Evolutionary conservation across 2,113 vertebrate species (phyloP), one percentile per base, ranked within the genome.

Genomic region (Brienomyrus brachyistius): DNA sequence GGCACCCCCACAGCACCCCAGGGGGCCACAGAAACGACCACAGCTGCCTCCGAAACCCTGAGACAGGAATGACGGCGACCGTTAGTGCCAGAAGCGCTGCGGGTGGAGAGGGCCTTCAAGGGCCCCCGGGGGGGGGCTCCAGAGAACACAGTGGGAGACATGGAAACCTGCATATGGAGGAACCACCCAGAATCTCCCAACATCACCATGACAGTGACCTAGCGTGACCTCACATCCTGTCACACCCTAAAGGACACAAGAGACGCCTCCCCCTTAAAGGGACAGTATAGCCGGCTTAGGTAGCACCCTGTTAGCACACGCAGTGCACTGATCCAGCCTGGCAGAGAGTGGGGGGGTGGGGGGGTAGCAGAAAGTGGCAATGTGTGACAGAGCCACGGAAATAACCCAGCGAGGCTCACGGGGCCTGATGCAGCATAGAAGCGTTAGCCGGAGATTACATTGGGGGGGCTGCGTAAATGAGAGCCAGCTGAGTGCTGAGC

Each of bases 211-310:
- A 89, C 50, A 2, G 48, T 62, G n/a, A 19, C 56, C 45, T 35
- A 15, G 70, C 31, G 3, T 35, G 70, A 77, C 27, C 70, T 23
- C 70, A 77, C 15, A 77, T 77, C 70, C 70, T 40, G 70, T 40
- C 27, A 15, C 70, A 15, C 27, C 31, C 31, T 40, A 17, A 40
- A 11, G 3, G 31, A 23, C 70, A 66, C 87, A 86, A 62, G 90
- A 89, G 89, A 43, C 51, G 52, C 90, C 90, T 90, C 91, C 56
- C 88, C 82, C 90, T 91, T 90, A 91, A 92, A 92, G 91, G 84
- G 47, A 90, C 91, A 92, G 90, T 56, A 0, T 27, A 35, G 66
- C 40, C 21, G 51, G 80, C 85, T n/a, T 66, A n/a, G 27, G 31
- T 17, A 35, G 4, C 31, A 40, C 27, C 70, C 70, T 77, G 31